Conservation (phyloP, 2,113 vertebrate genomes). For the Gobio gobio region DNA sequence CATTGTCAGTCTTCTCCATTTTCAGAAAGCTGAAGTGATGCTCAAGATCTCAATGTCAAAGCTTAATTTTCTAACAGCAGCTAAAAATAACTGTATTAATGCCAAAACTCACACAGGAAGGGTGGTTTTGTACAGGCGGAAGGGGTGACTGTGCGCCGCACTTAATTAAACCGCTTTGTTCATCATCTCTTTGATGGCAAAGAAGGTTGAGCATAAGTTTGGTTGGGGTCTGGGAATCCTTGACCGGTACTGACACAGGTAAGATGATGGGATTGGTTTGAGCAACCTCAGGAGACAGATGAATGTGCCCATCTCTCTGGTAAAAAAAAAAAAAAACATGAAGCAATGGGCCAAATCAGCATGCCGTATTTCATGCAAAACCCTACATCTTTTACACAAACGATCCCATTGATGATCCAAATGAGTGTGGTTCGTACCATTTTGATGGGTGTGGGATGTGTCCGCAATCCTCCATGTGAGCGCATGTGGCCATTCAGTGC, state of each 20-base stretch:
- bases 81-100: constrained; percentile 26
- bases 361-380: not conserved
- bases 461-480: constrained; percentile 83
- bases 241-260: constrained; percentile 91
- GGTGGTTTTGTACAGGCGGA: constrained; percentile 74
- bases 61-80: not conserved
- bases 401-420: not conserved
- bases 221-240: constrained; percentile 79
- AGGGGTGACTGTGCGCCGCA: constrained; percentile 67
- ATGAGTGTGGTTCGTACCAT: constrained; percentile 69
- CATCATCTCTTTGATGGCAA: constrained; percentile 74
- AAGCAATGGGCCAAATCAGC: not conserved
- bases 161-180: constrained; percentile 60
- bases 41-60: not conserved
- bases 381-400: no score
- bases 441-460: constrained; percentile 79
- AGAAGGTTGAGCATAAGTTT: constrained; percentile 70
- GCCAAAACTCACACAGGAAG: constrained; percentile 82
- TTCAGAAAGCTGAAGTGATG: not conserved
- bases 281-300: constrained; percentile 78
- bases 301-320: constrained; percentile 83
- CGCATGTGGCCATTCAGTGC: constrained; percentile 92
- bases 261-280: constrained; percentile 83
- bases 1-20: not conserved
- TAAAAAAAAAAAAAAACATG: constrained; percentile 45